Evolutionary conservation across 2,888 invertebrate species (phyloP), one percentile per base, ranked within the genome.

Genomic region (Enchytraeus crypticus): DNA sequence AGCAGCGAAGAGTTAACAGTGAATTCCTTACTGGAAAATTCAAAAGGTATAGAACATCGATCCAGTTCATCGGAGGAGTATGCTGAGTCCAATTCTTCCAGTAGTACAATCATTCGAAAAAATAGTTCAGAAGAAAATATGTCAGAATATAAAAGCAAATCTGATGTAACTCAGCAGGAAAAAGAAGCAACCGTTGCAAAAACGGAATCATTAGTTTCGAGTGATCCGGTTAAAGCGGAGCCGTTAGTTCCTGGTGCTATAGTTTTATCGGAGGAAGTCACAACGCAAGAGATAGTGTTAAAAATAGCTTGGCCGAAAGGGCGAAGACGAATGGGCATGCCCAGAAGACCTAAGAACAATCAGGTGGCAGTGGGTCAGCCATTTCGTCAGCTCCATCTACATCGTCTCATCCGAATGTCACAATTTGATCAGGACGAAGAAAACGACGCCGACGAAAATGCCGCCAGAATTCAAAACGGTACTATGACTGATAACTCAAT

Each of bases 261-360:
- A 47, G 46, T 57, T 3, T n/a, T 57, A 18, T 57, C 57, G 2
- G 57, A 57, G 30, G 57, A 57, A 30, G 57, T 57, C n/a, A 57
- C 47, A 3, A 45, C 57, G n/a, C 57, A 57, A 27, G 57, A 57
- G 57, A 27, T 57, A 4, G 27, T 57, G 8, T 27, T 57, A 14
- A 57, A 57, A n/a, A 57, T 57, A 27, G 57, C 46, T 30, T 57
- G 57, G 57, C 57, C 57, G 5, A 43, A 46, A n/a, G 11, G 49
- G 21, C 23, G 14, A 23, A 11, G 26, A 8, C 18, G 49, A 5
- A 38, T 18, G 18, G 38, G 38, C 38, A 8, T 38, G 18, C 38
- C 38, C 11, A 8, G 38, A 11, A 38, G 38, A 18, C 11, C 11
- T 18, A 18, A 18, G 38, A 18, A 11, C 11, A 18, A 18, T 8